phyloP scores from a whole-genome alignment of 2,888 invertebrate genomes.

The Eilema griseolum region DNA sequence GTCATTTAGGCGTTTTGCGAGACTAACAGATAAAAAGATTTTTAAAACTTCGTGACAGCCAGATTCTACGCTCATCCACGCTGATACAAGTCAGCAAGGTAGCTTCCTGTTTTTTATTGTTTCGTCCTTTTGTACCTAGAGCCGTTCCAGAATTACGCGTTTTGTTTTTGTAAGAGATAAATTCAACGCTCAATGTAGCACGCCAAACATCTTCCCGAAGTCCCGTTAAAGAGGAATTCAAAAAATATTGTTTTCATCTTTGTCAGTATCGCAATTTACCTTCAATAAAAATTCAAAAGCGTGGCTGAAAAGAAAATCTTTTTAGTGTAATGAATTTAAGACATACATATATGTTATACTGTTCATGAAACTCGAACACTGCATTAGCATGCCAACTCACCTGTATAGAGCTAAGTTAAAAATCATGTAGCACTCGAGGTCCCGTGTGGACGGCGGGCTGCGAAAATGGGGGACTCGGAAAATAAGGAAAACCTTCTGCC shows the following conservation, averaged over 20 bases:
- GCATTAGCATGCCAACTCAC: slow-evolving; percentile 72
- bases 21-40: no score
- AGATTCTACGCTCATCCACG: not conserved
- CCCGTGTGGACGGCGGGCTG: slow-evolving; percentile 66
- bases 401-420: slow-evolving; percentile 79
- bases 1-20: not conserved
- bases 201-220: slow-evolving; percentile 43
- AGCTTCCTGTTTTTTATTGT: not conserved
- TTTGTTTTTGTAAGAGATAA: slow-evolving; percentile 51
- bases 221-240: slow-evolving; percentile 23
- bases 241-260: slow-evolving; percentile 25
- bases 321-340: slow-evolving; percentile 55
- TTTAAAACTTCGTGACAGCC: not conserved
- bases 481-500: slow-evolving; percentile 71
- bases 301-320: slow-evolving; percentile 30
- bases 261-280: slow-evolving; percentile 5
- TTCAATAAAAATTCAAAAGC: slow-evolving; percentile 22
- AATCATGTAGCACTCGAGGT: slow-evolving; percentile 75
- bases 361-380: slow-evolving; percentile 58
- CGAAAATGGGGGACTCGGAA: slow-evolving; percentile 66
- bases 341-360: slow-evolving; percentile 41
- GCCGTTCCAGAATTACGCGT: slow-evolving; percentile 15
- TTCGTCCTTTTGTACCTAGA: not conserved
- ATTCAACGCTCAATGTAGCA: slow-evolving; percentile 38
- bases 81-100: not conserved